Evolutionary conservation across 2,888 invertebrate species (phyloP), one percentile per base, ranked within the genome.

Genomic region (Argyresthia albistria): DNA sequence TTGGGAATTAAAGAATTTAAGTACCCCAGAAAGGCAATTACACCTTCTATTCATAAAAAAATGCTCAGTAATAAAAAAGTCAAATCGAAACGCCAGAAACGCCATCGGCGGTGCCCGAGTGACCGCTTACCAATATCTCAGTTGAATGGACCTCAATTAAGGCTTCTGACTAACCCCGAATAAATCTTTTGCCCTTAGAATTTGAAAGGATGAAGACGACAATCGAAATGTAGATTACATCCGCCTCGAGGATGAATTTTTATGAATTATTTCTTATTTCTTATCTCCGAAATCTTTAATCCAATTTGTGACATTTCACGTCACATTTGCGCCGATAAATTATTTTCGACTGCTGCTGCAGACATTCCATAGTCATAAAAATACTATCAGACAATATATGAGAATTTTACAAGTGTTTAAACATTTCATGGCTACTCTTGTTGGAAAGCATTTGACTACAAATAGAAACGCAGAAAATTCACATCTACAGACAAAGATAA

Each of bases 101-200:
- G 59, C 56, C 60, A 25, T 25, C 25, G 25, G 25, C 11, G 61
- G 62, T 56, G 60, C 62, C 56, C 62, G 60, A 67, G 62, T 70
- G 73, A 68, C 70, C 73, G 68, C 68, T 70, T 70, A 70, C 70
- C 75, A 77, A 80, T 78, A 76, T 72, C 69, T 69, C 71, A 68
- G 64, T 62, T 80, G 74, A 81, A 80, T 76, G 65, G 73, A 65
- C 67, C 70, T 69, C 79, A 80, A 81, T 80, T 80, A 80, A 75
- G 70, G 65, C 60, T 61, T 64, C 64, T 63, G 65, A 46, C 65
- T 61, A 66, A 66, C 65, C 66, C 69, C 70, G 61, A 74, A 73
- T 69, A 73, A 72, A 73, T 74, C 63, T 67, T 59, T 60, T 58
- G 56, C 51, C 60, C 63, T 68, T 62, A 69, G 72, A 73, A 72